Base-by-base conservation (phyloP, 2,888 invertebrate species). In the Eurytoma adleriae region DNA sequence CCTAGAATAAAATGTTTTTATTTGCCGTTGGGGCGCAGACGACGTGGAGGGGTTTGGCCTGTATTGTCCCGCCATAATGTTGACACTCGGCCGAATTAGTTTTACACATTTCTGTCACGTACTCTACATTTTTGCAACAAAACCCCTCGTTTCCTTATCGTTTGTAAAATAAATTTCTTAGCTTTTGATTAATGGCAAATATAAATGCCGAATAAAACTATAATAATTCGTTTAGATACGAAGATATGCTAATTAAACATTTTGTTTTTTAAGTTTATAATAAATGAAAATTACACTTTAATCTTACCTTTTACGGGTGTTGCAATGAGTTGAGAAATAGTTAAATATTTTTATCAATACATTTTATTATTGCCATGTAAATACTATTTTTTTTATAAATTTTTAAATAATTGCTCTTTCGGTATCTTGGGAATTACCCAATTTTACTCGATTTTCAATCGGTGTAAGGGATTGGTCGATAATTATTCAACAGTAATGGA, bases 401-500 rank as follows among this genome's bases (percentile, higher is more conserved):
- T 30, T 30, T 30, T 30, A 3, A 30, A 30, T 30, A 30, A 30
- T 30, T 30, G 30, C 4, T 30, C 30, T 30, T 30, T 30, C 4
- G 4, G 4, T 30, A 30, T 61, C 48, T 24, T 18, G 27, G 54
- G 27, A 24, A 72, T 3, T 18, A 20, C 13, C 61, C 14, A 27
- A 10, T 66, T 57, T 81, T 84, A 79, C 82, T 85, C 84, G 85
- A 86, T 88, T 88, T 88, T 88, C 88, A 88, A 88, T 88, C 87
- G 86, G 86, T 86, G 83, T 85, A 85, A 87, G 86, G 85, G 83
- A 85, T 81, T 82, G 83, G 86, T 2, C 24, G 62, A 20, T 87
- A 87, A 88, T 88, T 88, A 88, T 88, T 88, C 87, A 88, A 85
- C 84, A 85, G 83, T 83, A 76, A 82, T 85, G 85, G 86, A 84